Base-by-base conservation (phyloP, 2,888 invertebrate species). In the Magallana nippona region DNA sequence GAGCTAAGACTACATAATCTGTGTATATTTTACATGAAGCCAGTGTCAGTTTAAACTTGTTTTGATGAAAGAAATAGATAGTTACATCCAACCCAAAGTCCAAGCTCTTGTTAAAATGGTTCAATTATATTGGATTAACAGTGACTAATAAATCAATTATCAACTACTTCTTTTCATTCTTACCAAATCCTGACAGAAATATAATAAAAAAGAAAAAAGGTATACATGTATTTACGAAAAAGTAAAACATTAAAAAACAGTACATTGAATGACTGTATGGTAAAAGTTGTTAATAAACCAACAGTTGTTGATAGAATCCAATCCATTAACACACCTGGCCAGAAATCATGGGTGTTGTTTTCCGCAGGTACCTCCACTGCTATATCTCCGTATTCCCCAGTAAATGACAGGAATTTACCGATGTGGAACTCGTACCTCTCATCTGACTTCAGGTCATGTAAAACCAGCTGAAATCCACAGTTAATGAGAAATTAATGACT, bases 341-440 rank as follows among this genome's bases (percentile, higher is more conserved):
- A 89, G n/a, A 82, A 71, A 79, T 88, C 87, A 60, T 86, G 85
- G 57, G 84, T 88, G 15, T 84, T 84, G 8, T 87, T 87, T 22
- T 84, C 79, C 0, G 87, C 90, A 10, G 92, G 90, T 10, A 91
- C 87, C 87, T 93, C 93, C 57, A 91, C 89, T 27, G 91, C 91
- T 60, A 92, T 89, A 86, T 93, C 93, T 55, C 91, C 90, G 78
- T 91, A 89, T n/a, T 87, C 89, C 22, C 90, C 86, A 10, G 89
- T 88, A 63, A 89, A 88, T 32, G 89, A 89, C 81, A 93, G 87
- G 90, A 91, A 92, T 79, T 89, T 86, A 87, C 92, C 89, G 63
- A 93, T 86, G 10, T 86, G 84, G 82, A 93, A 92, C 81, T 89
- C 89, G 63, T 92, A 84, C 79, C 82, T 85, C 44, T 89, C 84